These are phyloP conservation scores for Xylophagus ater DNA, from an alignment of 2,888 invertebrate genomes.

Conservation along the genomic window DNA sequence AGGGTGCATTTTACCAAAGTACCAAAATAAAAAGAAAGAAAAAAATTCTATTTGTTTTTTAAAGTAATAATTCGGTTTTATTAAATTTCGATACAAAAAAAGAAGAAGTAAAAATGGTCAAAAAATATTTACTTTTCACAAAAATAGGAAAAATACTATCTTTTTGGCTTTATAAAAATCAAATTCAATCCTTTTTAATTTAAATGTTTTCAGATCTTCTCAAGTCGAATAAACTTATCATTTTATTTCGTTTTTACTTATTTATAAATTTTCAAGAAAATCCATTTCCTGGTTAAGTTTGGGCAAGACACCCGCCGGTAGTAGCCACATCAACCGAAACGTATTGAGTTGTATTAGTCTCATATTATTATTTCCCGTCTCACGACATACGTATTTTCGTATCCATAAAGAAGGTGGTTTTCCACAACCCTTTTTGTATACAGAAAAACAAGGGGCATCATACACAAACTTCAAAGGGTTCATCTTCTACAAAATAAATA, in stretches of 20 bases:
- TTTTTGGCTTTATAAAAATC: too few relatives aligned
- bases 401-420: background rate
- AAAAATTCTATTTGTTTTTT: too few relatives aligned
- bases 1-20: too few relatives aligned
- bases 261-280: constrained; percentile 13
- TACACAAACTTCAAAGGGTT: constrained; percentile 15
- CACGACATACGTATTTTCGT: background rate
- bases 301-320: constrained; percentile 9
- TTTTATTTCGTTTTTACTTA: constrained; percentile 18
- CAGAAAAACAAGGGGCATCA: background rate
- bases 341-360: constrained; percentile 8
- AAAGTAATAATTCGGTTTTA: too few relatives aligned
- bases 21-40: too few relatives aligned
- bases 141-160: too few relatives aligned
- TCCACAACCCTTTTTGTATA: too few relatives aligned
- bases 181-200: constrained; percentile 3
- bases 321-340: constrained; percentile 7
- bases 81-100: too few relatives aligned
- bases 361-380: background rate
- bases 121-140: too few relatives aligned
- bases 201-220: constrained; percentile 9
- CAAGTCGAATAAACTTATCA: constrained; percentile 23
- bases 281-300: constrained; percentile 16
- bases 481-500: constrained; percentile 13
- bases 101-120: too few relatives aligned